A percentile compares a stretch with the other conserved stretches of the same genome.
Conservation (phyloP, 2,888 invertebrate species). For the Amiota communis region DNA sequence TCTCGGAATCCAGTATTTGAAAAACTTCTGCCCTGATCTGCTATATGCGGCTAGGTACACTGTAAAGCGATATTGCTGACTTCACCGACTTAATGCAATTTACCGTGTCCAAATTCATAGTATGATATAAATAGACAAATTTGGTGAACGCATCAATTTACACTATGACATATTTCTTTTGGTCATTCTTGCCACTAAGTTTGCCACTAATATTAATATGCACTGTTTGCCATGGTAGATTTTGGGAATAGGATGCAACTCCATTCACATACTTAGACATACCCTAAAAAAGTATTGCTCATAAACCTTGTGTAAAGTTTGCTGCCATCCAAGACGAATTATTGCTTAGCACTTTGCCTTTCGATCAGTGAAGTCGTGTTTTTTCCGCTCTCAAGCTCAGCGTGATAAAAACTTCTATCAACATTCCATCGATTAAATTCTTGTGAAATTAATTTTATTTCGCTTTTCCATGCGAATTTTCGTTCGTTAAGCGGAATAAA, state of each 20-base stretch:
- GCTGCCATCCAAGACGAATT: not conserved
- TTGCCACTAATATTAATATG: not conserved
- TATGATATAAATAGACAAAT: no score
- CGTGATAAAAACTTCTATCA: no score
- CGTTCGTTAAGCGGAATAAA: no score
- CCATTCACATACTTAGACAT: not conserved
- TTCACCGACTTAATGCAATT: conserved; percentile 11
- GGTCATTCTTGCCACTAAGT: no score
- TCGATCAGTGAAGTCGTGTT: no score
- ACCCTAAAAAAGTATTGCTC: not conserved
- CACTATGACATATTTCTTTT: not conserved
- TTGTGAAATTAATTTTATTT: no score
- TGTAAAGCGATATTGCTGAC: no score
- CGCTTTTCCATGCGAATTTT: no score
- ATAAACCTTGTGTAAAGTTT: not conserved
- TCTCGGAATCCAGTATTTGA: conserved; percentile 23
- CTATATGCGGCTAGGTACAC: not conserved
- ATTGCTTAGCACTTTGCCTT: no score
- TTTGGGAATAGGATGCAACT: not conserved
- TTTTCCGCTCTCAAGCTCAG: no score
- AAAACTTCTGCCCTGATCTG: not conserved
- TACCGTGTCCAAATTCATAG: no score
- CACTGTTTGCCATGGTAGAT: not conserved
- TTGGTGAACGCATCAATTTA: not conserved
- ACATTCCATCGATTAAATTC: no score